Evolutionary conservation across 2,797 vertebrate genomes (phyloP), one percentile per base, ranked within the genome.

Genomic region (Poecilia gillii): DNA sequence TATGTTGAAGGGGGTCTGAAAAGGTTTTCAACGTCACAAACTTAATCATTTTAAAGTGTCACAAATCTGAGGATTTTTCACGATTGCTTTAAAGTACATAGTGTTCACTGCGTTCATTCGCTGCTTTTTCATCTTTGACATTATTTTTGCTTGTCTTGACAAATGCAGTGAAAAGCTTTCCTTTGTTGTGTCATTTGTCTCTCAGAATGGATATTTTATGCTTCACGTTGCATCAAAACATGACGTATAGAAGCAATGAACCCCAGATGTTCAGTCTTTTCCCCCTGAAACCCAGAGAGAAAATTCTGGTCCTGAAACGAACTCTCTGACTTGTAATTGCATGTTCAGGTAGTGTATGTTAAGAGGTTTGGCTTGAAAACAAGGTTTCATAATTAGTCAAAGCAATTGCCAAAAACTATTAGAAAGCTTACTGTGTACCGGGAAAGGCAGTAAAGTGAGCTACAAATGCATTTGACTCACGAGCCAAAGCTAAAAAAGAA

Each of bases 171-270:
- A 31, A 66, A 66, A 25, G 64, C 64, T 66, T 66, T 66, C 18
- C 36, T 66, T 66, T 66, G 62, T 66, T 64, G 31, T 36, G 64
- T 23, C 16, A 39, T 66, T 66, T 68, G 64, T 41, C 62, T 36
- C 33, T 36, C 62, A 57, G 53, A 4, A 57, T 57, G 62, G 62
- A 33, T 41, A 41, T 68, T 68, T 68, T 68, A 41, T 31, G 55
- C n/a, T 59, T 59, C n/a, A 25, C 12, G 20, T 25, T 43, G 39
- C 20, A 68, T 68, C 39, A 68, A 68, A 41, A 41, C 64, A 68
- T 43, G 64, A 68, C 64, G 39, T 23, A 68, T 41, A 41, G 64
- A 68, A 41, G 39, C 64, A 68, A 68, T 68, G 25, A 68, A 41
- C 20, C 20, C 64, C 64, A 68, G 64, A 68, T 23, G 23, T 68